These are phyloP conservation scores for Lineus longissimus DNA, from an alignment of 1,140 invertebrate species.

Conservation along the genomic window DNA sequence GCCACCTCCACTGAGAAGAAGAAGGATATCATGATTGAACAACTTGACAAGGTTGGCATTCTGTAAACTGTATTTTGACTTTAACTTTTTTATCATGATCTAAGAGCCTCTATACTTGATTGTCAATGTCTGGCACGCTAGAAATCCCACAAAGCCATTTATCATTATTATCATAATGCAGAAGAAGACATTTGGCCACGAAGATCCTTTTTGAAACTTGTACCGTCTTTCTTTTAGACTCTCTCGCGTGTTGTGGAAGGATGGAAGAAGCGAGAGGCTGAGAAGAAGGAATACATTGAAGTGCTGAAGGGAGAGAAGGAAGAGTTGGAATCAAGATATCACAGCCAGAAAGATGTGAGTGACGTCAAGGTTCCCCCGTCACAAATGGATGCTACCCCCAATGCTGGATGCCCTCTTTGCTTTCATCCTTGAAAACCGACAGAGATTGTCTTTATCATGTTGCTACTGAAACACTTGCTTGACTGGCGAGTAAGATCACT, in stretches of 20 bases:
- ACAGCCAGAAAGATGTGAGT: constrained; percentile 36
- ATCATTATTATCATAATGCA: too few species aligned
- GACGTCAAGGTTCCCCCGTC: not conserved
- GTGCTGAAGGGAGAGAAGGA: constrained; percentile 31
- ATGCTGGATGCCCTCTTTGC: too few species aligned
- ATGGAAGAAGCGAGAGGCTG: constrained; percentile 43
- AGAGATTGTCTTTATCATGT: too few species aligned
- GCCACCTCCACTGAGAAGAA: constrained; percentile 44
- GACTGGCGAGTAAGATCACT: too few species aligned
- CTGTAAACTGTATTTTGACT: not conserved
- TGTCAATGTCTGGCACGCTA: too few species aligned
- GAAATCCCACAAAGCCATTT: too few species aligned
- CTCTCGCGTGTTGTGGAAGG: constrained; percentile 44
- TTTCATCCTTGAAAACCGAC: too few species aligned
- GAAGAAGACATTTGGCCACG: too few species aligned
- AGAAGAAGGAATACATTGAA: constrained; percentile 34
- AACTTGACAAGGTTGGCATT: constrained; percentile 49
- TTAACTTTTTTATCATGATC: too few species aligned
- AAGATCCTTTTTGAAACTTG: too few species aligned
- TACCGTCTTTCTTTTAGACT: constrained; percentile 35
- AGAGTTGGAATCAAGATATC: constrained; percentile 33
- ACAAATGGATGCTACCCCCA: not conserved
- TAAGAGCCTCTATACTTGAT: too few species aligned
- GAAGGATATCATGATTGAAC: constrained; percentile 49
- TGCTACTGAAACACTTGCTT: too few species aligned